phyloP scores from a whole-genome alignment of 2,888 invertebrate species.

The Carabus problematicus region DNA sequence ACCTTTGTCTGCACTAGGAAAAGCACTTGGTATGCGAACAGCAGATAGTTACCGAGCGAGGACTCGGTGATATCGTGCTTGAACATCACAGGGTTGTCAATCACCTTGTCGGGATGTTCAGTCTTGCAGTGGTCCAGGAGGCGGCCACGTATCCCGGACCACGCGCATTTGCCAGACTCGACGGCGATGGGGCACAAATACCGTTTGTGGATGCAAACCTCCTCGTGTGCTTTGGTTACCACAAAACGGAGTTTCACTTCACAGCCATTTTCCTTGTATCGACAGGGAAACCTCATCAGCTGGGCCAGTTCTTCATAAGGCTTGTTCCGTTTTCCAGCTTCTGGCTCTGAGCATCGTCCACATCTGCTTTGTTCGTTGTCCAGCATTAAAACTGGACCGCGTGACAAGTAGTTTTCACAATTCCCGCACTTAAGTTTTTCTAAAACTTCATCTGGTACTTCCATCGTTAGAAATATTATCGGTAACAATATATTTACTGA shows the following conservation, averaged over 20 bases:
- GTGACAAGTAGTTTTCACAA: conserved; percentile 10
- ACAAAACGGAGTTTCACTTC: conserved; percentile 1
- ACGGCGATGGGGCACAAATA: conserved; percentile 5
- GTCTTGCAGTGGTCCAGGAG: conserved; percentile 2
- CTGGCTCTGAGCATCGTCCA: conserved; percentile 1
- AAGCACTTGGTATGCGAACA: conserved; percentile 1
- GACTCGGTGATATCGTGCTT: conserved; percentile 2
- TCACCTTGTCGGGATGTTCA: not conserved
- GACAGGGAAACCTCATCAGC: conserved; percentile 17
- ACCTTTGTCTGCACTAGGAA: conserved; percentile 16
- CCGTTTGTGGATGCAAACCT: not conserved
- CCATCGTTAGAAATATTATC: no score
- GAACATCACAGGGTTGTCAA: conserved; percentile 4
- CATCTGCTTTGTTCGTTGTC: conserved; percentile 1
- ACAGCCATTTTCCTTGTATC: conserved; percentile 18
- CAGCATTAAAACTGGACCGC: conserved; percentile 1
- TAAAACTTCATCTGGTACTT: conserved; percentile 11
- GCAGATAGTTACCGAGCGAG: not conserved
- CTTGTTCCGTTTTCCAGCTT: not conserved
- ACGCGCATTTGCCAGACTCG: conserved; percentile 3
- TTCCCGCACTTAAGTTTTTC: conserved; percentile 5
- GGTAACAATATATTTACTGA: no score
- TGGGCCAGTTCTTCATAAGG: conserved; percentile 12
- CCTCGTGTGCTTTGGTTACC: not conserved
- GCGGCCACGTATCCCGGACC: not conserved